Base-by-base conservation (phyloP, 1,140 invertebrate genomes). In the Zeugodacus cucurbitae region DNA sequence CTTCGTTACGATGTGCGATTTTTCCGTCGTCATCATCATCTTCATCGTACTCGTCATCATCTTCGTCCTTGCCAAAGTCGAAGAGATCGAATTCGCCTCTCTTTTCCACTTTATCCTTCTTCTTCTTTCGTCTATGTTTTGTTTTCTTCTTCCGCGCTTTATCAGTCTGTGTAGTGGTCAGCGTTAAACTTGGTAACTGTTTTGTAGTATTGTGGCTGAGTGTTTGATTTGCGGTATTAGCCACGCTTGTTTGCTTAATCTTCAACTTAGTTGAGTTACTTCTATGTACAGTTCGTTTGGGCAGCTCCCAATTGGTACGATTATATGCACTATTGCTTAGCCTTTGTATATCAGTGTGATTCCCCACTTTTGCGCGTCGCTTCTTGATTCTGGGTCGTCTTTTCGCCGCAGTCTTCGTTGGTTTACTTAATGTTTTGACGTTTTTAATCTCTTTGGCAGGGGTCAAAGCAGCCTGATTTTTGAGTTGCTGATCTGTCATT, bases 1-100 rank as follows among this genome's bases (percentile, higher is more conserved):
- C 88, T 20, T 90, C 89, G 2, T 86, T 87, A 20, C 62, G 20
- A 62, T 41, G 20, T 0, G 26, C 11, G n/a, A 7, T 20, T n/a
- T 57, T 54, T 29, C 89, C 89, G 29, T 89, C 89, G 44, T 87
- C 85, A 41, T 89, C 88, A 41, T 89, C 88, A 1, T 90, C 89
- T 14, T 90, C 90, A 37, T 92, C 88, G 44, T 89, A 88, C 32
- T 92, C 89, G 0, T 90, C 89, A 20, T 91, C 90, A 37, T 92
- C 88, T 29, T 90, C 91, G 6, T 87, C 90, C 34, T 67, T 89
- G 7, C 58, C 85, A 10, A 92, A 67, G 3, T 91, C 90, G 10
- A 92, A 89, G 6, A 92, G 6, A 89, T 92, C 89, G 54, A 92
- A 91, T 20, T 88, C 87, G 32, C 86, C 70, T 87, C 88, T 58